These are phyloP conservation scores for Apus apus DNA, from an alignment of 2,113 vertebrate genomes.

Conservation along the genomic window DNA sequence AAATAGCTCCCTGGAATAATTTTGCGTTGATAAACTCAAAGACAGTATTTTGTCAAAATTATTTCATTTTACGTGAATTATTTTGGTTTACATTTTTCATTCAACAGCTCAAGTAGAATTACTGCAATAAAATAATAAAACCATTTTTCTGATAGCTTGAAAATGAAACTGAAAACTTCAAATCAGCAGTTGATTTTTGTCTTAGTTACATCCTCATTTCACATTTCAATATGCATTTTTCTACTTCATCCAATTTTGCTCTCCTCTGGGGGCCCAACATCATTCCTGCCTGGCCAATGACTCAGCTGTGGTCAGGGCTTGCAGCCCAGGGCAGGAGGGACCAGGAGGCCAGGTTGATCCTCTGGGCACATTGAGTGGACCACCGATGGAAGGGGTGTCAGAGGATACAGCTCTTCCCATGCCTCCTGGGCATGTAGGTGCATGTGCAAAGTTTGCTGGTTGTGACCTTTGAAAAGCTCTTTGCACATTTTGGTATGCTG, in stretches of 20 bases:
- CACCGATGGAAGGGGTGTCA: background rate
- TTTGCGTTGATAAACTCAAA: constrained; percentile 35
- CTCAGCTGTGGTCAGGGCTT: background rate
- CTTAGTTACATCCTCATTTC: background rate
- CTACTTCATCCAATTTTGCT: background rate
- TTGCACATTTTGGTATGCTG: background rate
- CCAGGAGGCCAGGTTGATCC: background rate
- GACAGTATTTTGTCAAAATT: constrained; percentile 29
- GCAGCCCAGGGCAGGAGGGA: background rate
- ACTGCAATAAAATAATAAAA: background rate
- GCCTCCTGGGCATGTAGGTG: background rate
- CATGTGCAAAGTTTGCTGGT: background rate
- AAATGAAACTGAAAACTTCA: background rate
- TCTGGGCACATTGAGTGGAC: background rate
- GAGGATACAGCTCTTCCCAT: background rate
- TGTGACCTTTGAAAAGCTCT: background rate
- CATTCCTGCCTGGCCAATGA: background rate
- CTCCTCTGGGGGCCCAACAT: background rate
- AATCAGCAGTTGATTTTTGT: background rate
- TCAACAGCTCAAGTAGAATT: background rate
- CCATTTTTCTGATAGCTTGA: background rate
- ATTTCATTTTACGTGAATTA: constrained; percentile 15
- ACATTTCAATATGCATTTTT: background rate
- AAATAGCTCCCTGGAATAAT: constrained; percentile 29
- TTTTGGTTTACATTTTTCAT: background rate